Evolutionary conservation across 1,140 invertebrate species (phyloP), one percentile per base, ranked within the genome.

Genomic region (Marisa cornuarietis): DNA sequence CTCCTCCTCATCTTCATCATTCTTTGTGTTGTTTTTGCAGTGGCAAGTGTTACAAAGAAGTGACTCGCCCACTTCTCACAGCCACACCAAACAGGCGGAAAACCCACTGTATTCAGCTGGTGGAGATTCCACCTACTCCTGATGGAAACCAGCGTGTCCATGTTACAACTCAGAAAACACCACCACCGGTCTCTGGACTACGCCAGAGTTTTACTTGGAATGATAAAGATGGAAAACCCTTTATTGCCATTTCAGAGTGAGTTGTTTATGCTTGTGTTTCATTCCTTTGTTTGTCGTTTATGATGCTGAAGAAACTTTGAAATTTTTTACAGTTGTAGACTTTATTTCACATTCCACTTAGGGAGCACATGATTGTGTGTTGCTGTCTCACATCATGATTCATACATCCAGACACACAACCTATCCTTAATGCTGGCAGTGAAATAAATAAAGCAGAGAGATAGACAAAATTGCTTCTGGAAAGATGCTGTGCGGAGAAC

Each of bases 31-130:
- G 14, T 75, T 7, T 75, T 86, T 85, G 82, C 86, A 93, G 94
- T 89, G 94, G 94, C 42, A 90, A 88, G 73, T 95, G 94, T 86
- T 95, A 94, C 89, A 93, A 93, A 79, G 89, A 92, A 51, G 93
- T 93, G 91, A 93, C 94, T 92, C 92, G 94, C 81, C 94, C 94
- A 4, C 89, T 94, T 54, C 73, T 87, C 9, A 74, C 83, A 18
- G 85, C 84, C 18, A 83, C 80, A 6, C 85, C 87, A 52, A 26
- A 92, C 91, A 80, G 93, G 92, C 93, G 92, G 31, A 90, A 91
- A 79, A 94, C 94, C 78, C 95, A 96, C 88, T 95, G 95, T 61
- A 96, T 96, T 79, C 93, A 95, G 78, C 90, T 96, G 61, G 94
- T 96, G 6, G 95, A 96, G 87, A 94, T 96, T 82, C 94, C 95